Percentiles rank a stretch among this genome's conserved stretches.
phyloP scores from a whole-genome alignment of 2,113 vertebrate species.

The Rhabdornis inornatus region DNA sequence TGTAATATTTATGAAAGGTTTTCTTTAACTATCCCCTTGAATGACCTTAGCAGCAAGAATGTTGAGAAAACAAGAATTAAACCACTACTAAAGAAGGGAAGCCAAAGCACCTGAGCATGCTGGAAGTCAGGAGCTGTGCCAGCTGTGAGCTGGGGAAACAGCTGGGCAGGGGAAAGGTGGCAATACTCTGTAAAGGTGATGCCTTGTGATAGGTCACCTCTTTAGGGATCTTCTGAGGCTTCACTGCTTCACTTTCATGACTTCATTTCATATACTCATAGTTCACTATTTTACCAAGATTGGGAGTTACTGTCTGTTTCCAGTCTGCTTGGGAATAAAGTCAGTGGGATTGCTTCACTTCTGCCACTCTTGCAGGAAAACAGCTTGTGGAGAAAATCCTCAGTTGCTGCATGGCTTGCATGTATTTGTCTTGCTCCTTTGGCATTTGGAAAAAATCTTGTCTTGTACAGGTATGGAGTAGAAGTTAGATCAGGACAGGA shows the following conservation, averaged over 20 bases:
- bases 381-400: not conserved
- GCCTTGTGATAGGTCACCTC: not conserved
- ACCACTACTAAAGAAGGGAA: not conserved
- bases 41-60: not conserved
- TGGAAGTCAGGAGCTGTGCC: not conserved
- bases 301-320: not conserved
- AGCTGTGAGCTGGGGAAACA: not conserved
- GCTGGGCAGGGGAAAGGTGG: rapidly evolving
- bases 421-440: not conserved
- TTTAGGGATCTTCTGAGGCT: not conserved
- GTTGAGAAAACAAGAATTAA: not conserved
- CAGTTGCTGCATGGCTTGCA: not conserved
- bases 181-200: rapidly evolving
- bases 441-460: not conserved
- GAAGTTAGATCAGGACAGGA: not conserved
- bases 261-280: not conserved
- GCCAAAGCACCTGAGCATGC: not conserved
- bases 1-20: not conserved
- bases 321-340: not conserved
- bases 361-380: not conserved
- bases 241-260: not conserved
- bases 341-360: not conserved
- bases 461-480: not conserved
- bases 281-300: not conserved
- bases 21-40: not conserved